Evolutionary conservation across 64 coral and sea anemone species (phyloP), one percentile per base, ranked within the genome.

Genomic region (Orbicella faveolata): DNA sequence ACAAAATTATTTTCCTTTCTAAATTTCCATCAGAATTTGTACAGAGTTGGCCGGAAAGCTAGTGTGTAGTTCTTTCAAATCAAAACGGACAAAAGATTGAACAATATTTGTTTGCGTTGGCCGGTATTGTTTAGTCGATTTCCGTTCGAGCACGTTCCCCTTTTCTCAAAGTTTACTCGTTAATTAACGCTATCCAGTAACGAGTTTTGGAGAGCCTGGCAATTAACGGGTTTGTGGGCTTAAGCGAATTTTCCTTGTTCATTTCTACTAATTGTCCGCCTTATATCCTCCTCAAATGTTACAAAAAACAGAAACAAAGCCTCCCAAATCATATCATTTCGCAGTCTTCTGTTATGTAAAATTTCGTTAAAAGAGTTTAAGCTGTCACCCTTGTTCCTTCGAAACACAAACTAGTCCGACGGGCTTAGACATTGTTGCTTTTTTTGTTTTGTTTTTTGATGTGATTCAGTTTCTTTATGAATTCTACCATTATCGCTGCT

Each of bases 301-400:
- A 35, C 25, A 61, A 62, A 36, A 63, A 81, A 26, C n/a, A 63
- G 63, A 52, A 81, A 36, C 12, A 63, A 81, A 61, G 59, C 54
- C 54, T 36, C 9, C 16, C 79, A 17, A 81, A 81, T 78, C 36
- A 78, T 78, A 20, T 37, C 5, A 61, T 63, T 81, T 81, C 34
- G 54, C 54, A 63, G 17, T 81, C 79, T 81, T 81, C 79, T 81
- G 59, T 81, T 63, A 81, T 81, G 79, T 79, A 57, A 79, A 79
- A 79, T 57, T 79, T 41, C 23, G 48, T 79, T 25, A 79, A 79
- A 21, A 79, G 77, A 59, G 51, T 52, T 77, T 78, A 81, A 30
- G 59, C 59, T 61, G 79, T 36, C 25, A 35, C 55, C 59, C 34
- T 81, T 14, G 34, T 62, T 63, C 14, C 39, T 79, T 59, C 77